phyloP scores from a whole-genome alignment of 2,797 vertebrate genomes.

The Jordanella pulchra region DNA sequence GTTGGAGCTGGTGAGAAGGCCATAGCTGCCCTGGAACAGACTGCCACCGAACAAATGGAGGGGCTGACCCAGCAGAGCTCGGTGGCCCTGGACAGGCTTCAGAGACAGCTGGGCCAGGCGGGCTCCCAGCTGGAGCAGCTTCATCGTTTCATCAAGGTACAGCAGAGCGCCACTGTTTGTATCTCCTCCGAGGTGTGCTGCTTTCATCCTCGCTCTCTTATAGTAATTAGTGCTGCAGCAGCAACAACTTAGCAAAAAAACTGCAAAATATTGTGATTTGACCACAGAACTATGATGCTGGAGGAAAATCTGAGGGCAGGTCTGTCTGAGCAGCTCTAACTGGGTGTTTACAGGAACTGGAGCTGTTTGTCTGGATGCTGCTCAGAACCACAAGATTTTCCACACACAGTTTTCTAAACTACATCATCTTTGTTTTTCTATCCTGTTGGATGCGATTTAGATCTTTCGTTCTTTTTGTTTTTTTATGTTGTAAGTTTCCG shows the following conservation, averaged over 20 bases:
- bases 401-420: no score
- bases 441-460: not conserved
- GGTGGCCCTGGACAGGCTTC: slow-evolving; percentile 81
- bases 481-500: no score
- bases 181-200: no score
- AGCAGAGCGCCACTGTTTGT: slow-evolving; percentile 38
- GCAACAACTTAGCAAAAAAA: no score
- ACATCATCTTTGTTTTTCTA: no score
- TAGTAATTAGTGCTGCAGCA: not conserved
- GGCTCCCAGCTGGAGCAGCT: slow-evolving; percentile 85
- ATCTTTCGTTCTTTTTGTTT: no score
- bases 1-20: slow-evolving; percentile 80
- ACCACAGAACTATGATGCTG: not conserved
- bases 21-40: slow-evolving; percentile 81
- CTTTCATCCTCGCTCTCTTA: not conserved
- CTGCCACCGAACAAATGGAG: slow-evolving; percentile 84
- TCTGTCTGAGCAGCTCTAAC: not conserved
- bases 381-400: not conserved
- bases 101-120: slow-evolving; percentile 80
- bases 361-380: not conserved
- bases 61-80: slow-evolving; percentile 85
- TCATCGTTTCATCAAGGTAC: slow-evolving; percentile 87
- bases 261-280: not conserved
- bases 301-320: no score
- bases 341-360: not conserved